These are phyloP conservation scores for Aphyosemion australe DNA, from an alignment of 2,113 vertebrate genomes.

Conservation along the genomic window DNA sequence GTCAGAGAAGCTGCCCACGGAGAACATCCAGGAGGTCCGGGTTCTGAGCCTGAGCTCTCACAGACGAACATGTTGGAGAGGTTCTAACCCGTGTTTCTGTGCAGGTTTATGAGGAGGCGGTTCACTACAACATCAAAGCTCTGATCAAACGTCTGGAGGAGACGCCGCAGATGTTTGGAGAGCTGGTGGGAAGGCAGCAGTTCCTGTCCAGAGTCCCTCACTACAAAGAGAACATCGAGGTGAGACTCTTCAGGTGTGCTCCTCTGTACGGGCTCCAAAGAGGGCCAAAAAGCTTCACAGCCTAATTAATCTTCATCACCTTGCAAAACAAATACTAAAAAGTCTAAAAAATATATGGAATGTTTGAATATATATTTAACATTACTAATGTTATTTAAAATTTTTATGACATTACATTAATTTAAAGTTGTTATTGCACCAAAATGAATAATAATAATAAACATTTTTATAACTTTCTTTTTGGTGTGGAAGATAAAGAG, in stretches of 20 bases:
- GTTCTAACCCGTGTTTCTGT: conserved; percentile 7
- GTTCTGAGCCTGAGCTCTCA: not conserved
- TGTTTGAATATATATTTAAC: too few species aligned
- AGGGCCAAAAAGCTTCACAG: too few species aligned
- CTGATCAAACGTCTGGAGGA: conserved; percentile 89
- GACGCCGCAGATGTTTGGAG: conserved; percentile 86
- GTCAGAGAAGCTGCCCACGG: conserved; percentile 79
- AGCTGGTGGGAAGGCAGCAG: conserved; percentile 87
- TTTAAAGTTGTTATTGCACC: too few species aligned
- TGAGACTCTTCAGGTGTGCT: conserved; percentile 31
- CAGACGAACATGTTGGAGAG: not conserved
- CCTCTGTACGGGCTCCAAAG: too few species aligned
- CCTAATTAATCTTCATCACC: too few species aligned
- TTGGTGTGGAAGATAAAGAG: too few species aligned
- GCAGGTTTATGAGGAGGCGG: conserved; percentile 84
- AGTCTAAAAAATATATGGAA: too few species aligned
- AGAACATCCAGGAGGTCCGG: conserved; percentile 78
- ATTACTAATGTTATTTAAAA: too few species aligned
- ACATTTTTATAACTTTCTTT: too few species aligned
- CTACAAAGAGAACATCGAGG: conserved; percentile 91
- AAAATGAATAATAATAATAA: too few species aligned
- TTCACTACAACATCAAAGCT: conserved; percentile 85
- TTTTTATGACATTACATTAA: too few species aligned
- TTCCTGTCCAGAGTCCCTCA: conserved; percentile 87
- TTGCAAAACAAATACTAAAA: too few species aligned